Evolutionary conservation across 1,140 invertebrate genomes (phyloP).

Genomic region (Drosophila sp.): DNA sequence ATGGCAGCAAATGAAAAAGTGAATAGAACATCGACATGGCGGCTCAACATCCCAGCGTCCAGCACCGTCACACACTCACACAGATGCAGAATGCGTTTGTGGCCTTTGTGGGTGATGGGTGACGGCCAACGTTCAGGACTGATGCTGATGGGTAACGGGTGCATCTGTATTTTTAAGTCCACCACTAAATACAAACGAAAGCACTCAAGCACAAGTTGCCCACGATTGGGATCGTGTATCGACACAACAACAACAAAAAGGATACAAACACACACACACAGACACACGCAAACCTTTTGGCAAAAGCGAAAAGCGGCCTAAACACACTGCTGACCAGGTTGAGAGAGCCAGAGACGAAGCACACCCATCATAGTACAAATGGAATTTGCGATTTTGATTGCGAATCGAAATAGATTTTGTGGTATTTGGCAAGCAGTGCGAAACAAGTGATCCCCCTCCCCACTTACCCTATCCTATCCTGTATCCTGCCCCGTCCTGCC

Average conservation of each 20-base stretch:
- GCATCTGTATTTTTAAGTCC: constrained; percentile 81
- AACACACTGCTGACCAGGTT: constrained; percentile 1
- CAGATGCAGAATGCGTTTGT: constrained; percentile 57
- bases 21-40: constrained; percentile 25
- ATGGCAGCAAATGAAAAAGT: constrained; percentile 47
- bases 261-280: constrained; percentile 1
- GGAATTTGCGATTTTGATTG: constrained; percentile 82
- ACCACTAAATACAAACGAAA: constrained; percentile 83
- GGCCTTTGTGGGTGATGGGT: constrained; percentile 64
- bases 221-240: constrained; percentile 61
- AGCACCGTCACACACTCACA: neutral
- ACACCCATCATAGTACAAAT: constrained; percentile 65
- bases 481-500: neutral
- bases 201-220: constrained; percentile 82
- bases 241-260: constrained; percentile 28
- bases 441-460: constrained; percentile 41
- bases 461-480: too few relatives aligned
- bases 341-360: neutral
- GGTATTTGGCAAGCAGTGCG: constrained; percentile 80
- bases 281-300: neutral
- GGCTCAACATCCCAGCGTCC: constrained; percentile 63
- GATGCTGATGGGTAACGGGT: constrained; percentile 17
- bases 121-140: neutral
- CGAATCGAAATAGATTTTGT: constrained; percentile 82
- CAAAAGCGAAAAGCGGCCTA: constrained; percentile 11